phyloP scores from a whole-genome alignment of 2,113 vertebrate species.

The Xerus inauris region DNA sequence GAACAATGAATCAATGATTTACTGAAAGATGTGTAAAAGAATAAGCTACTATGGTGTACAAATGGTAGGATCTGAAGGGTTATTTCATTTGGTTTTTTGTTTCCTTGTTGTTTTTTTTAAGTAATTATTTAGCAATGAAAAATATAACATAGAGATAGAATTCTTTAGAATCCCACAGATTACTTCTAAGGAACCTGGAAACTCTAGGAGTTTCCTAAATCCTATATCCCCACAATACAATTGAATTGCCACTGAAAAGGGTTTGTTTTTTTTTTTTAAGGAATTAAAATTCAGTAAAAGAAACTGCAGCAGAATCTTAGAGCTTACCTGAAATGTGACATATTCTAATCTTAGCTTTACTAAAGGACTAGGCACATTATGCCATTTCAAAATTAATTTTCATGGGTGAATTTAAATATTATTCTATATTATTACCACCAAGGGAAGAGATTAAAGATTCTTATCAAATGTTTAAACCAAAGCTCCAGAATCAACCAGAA shows the following conservation, averaged over 20 bases:
- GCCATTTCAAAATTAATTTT: background rate
- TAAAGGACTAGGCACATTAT: background rate
- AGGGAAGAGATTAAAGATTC: background rate
- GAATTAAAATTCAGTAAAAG: slow-evolving; percentile 18
- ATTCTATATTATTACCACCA: background rate
- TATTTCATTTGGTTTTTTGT: background rate
- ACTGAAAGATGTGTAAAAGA: background rate
- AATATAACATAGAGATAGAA: background rate
- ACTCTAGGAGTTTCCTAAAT: background rate
- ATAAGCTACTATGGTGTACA: background rate
- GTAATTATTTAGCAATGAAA: slow-evolving; percentile 1
- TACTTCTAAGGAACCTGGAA: background rate
- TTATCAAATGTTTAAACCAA: background rate
- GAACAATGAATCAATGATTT: background rate
- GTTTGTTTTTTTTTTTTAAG: no score
- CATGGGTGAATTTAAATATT: slow-evolving; percentile 4
- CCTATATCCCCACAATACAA: background rate
- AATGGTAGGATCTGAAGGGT: background rate
- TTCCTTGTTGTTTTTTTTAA: background rate
- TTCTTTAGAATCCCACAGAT: slow-evolving; percentile 14
- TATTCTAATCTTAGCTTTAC: background rate
- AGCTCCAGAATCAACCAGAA: background rate
- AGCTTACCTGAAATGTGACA: background rate
- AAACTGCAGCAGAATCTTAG: background rate
- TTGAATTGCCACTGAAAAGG: background rate